phyloP scores from a whole-genome alignment of 1,140 invertebrate genomes.

The Lordiphosa stackelbergi region DNA sequence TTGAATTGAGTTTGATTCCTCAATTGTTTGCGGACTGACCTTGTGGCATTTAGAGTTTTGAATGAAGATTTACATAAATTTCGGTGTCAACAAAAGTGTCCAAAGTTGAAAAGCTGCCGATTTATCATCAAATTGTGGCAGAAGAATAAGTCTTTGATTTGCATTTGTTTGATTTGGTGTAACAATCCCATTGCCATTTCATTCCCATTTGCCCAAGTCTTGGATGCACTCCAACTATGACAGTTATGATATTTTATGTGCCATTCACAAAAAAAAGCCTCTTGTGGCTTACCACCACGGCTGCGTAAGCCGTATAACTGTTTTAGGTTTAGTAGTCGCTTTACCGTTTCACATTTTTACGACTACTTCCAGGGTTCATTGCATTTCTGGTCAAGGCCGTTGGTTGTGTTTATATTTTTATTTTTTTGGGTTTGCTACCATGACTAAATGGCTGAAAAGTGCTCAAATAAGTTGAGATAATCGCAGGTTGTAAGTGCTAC shows the following conservation, averaged over 20 bases:
- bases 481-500: constrained; percentile 5
- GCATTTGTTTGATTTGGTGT: constrained; percentile 44
- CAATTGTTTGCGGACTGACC: constrained; percentile 44
- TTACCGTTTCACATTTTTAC: constrained; percentile 29
- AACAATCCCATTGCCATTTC: constrained; percentile 60
- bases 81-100: constrained; percentile 59
- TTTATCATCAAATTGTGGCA: constrained; percentile 48
- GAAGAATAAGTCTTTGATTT: constrained; percentile 31
- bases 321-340: constrained; percentile 40
- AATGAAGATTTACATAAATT: constrained; percentile 61
- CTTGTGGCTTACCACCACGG: constrained; percentile 11
- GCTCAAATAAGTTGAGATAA: constrained; percentile 24
- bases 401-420: constrained; percentile 1
- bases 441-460: constrained; percentile 44
- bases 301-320: constrained; percentile 39
- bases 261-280: constrained; percentile 36
- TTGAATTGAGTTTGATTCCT: constrained; percentile 17
- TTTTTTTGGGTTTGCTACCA: constrained; percentile 30
- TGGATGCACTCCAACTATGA: constrained; percentile 36
- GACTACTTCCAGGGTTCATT: constrained; percentile 51
- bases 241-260: constrained; percentile 72
- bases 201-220: constrained; percentile 44
- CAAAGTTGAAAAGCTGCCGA: constrained; percentile 41
- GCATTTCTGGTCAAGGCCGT: constrained; percentile 66
- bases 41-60: constrained; percentile 51